Evolutionary conservation across 2,113 vertebrate species (phyloP).

Genomic region (Clinocottus analis): DNA sequence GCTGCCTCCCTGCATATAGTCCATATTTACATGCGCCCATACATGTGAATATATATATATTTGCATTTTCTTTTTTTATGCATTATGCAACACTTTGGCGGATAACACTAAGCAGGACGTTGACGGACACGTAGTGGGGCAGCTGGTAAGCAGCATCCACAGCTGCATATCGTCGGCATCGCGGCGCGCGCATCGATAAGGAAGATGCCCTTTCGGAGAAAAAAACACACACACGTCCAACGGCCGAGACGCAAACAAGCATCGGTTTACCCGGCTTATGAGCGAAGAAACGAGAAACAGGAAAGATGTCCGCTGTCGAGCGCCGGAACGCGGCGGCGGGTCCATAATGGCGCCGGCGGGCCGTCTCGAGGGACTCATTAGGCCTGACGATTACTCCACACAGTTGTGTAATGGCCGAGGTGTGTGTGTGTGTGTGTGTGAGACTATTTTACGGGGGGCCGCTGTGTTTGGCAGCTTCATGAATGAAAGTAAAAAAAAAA

Average conservation of each 20-base stretch:
- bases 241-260: conserved; percentile 15
- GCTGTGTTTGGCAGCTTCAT: conserved; percentile 27
- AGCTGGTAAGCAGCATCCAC: conserved; percentile 7
- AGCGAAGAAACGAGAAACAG: neutral
- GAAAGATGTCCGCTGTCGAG: conserved; percentile 24
- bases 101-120: too few species aligned
- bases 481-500: conserved; percentile 52
- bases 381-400: conserved; percentile 52
- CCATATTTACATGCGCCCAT: too few species aligned
- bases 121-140: neutral
- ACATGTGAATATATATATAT: too few species aligned
- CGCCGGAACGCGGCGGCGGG: conserved; percentile 51
- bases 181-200: conserved; percentile 6
- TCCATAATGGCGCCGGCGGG: conserved; percentile 63
- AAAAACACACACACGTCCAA: conserved; percentile 27
- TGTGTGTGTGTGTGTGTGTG: too few species aligned
- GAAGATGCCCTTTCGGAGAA: conserved; percentile 3
- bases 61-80: too few species aligned
- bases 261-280: neutral
- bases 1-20: neutral
- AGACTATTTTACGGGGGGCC: conserved; percentile 55
- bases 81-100: too few species aligned
- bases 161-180: conserved; percentile 7
- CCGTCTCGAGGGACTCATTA: conserved; percentile 69
- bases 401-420: conserved; percentile 53